Evolutionary conservation across 1,140 invertebrate genomes (phyloP).

Genomic region (Calliphora vicina): DNA sequence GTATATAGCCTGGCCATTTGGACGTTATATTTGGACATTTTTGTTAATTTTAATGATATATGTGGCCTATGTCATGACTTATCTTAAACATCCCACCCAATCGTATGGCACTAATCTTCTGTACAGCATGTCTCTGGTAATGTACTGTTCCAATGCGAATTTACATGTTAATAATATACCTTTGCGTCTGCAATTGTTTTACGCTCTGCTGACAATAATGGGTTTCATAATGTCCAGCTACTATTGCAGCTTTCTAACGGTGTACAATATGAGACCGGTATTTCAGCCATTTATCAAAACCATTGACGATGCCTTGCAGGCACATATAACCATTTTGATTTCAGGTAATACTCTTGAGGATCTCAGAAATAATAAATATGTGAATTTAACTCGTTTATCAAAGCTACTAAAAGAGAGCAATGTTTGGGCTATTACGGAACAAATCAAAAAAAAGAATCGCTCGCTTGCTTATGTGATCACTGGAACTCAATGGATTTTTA

Average conservation of each 20-base stretch:
- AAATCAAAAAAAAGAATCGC: constrained; percentile 44
- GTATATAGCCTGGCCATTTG: constrained; percentile 57
- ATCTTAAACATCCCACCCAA: constrained; percentile 17
- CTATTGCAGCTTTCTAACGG: constrained; percentile 53
- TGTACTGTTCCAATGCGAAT: constrained; percentile 52
- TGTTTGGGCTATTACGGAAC: constrained; percentile 43
- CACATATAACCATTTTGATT: constrained; percentile 49
- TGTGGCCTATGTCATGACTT: constrained; percentile 44
- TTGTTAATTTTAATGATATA: constrained; percentile 51
- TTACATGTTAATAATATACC: constrained; percentile 44
- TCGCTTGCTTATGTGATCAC: constrained; percentile 51
- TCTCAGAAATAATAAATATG: constrained; percentile 41
- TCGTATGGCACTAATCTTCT: constrained; percentile 46
- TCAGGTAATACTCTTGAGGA: constrained; percentile 47
- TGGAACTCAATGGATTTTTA: constrained; percentile 50
- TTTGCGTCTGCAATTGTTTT: constrained; percentile 44
- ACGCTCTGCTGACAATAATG: constrained; percentile 46
- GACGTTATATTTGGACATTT: constrained; percentile 49
- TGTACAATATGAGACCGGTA: constrained; percentile 55
- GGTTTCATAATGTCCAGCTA: constrained; percentile 55
- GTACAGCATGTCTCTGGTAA: constrained; percentile 46
- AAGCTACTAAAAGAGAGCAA: constrained; percentile 45
- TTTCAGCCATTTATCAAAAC: constrained; percentile 50
- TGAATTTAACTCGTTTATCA: constrained; percentile 45
- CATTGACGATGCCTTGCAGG: constrained; percentile 47